Evolutionary conservation across 1,140 invertebrate species (phyloP), one percentile per base, ranked within the genome.

Genomic region (Meloidogyne floridensis): DNA sequence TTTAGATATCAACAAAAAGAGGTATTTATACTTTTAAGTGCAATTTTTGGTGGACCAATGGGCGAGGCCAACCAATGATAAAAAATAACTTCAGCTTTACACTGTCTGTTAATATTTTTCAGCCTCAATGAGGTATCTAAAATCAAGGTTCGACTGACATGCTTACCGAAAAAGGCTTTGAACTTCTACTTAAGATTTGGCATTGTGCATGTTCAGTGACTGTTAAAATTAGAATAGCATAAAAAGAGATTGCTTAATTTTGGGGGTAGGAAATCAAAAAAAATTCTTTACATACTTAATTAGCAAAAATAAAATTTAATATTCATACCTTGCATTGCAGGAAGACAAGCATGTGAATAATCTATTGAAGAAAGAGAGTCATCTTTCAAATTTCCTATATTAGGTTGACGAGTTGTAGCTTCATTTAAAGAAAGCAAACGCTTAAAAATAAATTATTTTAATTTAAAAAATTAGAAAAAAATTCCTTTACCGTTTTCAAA

Each of bases 31-130:
- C 20, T 20, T 20, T 20, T 20, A 20, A 20, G 96, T 47, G 98
- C 93, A 8, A 96, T 93, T 92, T 98, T 98, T 32, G 98, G 91
- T 82, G 97, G 91, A 15, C 94, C 95, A 84, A 98, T 91, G 5
- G 95, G n/a, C 59, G 72, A 15, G 86, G 81, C 75, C 77, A 88
- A 20, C 20, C 20, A 20, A 20, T 20, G 20, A 20, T 20, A 20
- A 20, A 20, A 20, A 20, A 20, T 20, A 20, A 20, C 20, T 20
- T 20, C 20, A 20, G 20, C 20, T 20, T 20, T 20, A 20, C 20
- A 20, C 20, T 20, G 20, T 20, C 20, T 20, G 20, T 20, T 20
- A 20, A 20, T 20, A 20, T 20, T 20, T 20, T 20, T 20, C 20
- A 20, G 20, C 20, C 20, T 20, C 20, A 20, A 20, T 20, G n/a